Base-by-base conservation (phyloP, 2,113 vertebrate genomes). In the Mus spicilegus region DNA sequence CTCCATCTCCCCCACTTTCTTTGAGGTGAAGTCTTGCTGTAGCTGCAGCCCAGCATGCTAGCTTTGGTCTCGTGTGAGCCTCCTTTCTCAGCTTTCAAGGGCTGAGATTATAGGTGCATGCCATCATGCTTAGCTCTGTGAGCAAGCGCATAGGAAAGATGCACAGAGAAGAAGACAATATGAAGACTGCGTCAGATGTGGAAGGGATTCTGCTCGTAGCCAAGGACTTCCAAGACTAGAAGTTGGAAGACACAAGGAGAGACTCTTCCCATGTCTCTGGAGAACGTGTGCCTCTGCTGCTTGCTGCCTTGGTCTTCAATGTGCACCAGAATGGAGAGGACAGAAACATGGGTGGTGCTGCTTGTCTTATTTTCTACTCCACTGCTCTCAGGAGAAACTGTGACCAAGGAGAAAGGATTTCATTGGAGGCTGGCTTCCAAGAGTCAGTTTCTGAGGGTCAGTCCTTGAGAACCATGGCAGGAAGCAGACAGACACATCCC, bases 91-190 rank as follows among this genome's bases (percentile, higher is more conserved):
- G 75, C 8, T 61, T 78, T 36, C 2, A 7, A 78, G n/a, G 2
- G 22, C 28, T 76, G 10, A 28, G 16, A 12, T 9, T 22, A 33
- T 2, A 49, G 9, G 10, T 8, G 14, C 19, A 2, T 4, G 1
- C 8, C 51, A 58, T 19, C 51, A 56, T 26, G 17, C 70, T 36
- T 73, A 61, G n/a, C 16, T 19, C 61, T 12, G 4, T 22, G n/a
- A 63, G 42, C 54, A 54, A 36, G 1, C 3, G 0, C 73, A 13
- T 19, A 17, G 22, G 36, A 87, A 36, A 86, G 80, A 78, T 10
- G 28, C 49, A 63, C 16, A 82, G 28, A 72, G 12, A 87, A 86
- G 58, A n/a, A 81, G 3, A 56, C 19, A 9, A 3, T 16, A n/a
- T 51, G 63, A 90, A 54, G 63, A 49, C 1, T 0, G 56, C 56